Percentiles rank a stretch among this genome's conserved stretches.
phyloP scores from a whole-genome alignment of 2,113 vertebrate species.

The Aptenodytes forsteri region DNA sequence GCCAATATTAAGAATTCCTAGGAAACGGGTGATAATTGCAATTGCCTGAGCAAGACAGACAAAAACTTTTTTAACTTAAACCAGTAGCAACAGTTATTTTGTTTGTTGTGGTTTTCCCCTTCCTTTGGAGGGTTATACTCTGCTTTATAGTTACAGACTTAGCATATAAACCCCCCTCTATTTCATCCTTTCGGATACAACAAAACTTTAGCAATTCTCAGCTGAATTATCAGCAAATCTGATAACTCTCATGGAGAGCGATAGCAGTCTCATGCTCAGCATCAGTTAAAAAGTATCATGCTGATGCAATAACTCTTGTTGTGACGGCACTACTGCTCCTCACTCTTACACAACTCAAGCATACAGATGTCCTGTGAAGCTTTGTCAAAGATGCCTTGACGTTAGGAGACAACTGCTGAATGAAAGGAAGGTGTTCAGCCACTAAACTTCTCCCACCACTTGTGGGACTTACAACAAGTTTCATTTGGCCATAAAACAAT shows the following conservation, averaged over 20 bases:
- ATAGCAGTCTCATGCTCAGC: accelerated
- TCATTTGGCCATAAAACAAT: background rate
- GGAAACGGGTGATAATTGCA: background rate
- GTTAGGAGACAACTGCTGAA: background rate
- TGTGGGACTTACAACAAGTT: background rate
- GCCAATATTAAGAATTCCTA: background rate
- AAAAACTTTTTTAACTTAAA: background rate
- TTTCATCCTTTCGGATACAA: background rate
- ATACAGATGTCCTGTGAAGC: background rate
- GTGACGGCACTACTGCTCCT: background rate
- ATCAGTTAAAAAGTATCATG: background rate
- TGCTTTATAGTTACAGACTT: background rate
- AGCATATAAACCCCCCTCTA: background rate
- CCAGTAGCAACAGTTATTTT: background rate
- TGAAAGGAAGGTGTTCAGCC: background rate
- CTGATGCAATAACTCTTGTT: background rate
- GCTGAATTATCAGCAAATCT: background rate
- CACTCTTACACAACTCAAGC: background rate
- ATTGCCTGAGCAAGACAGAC: background rate
- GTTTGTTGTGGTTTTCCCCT: background rate
- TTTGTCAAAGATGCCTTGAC: background rate
- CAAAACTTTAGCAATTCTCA: background rate
- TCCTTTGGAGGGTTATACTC: background rate
- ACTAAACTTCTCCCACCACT: background rate
- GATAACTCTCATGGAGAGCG: accelerated